Evolutionary conservation across 2,888 invertebrate genomes (phyloP).

Genomic region (Sepiola atlantica): DNA sequence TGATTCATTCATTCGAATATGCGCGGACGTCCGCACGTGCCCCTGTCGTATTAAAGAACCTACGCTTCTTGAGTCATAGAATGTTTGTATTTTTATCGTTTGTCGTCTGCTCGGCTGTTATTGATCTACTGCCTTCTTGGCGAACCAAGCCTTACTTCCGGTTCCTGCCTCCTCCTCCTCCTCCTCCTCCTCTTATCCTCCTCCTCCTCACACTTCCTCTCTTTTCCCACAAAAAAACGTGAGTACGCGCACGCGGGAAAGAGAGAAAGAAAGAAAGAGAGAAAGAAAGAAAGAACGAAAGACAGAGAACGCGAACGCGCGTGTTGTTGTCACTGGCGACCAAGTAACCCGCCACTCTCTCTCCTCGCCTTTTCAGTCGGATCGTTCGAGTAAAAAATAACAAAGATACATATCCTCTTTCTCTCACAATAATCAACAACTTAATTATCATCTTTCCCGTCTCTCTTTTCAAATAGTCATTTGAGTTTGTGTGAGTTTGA

Average conservation of each 20-base stretch:
- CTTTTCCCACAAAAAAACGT: background rate
- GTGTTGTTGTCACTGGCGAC: background rate
- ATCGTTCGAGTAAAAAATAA: background rate
- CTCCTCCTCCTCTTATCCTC: background rate
- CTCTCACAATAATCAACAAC: too few species aligned
- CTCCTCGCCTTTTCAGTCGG: background rate
- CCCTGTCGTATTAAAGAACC: too few species aligned
- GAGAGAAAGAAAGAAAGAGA: background rate
- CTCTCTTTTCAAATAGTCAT: too few species aligned
- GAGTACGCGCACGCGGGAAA: background rate
- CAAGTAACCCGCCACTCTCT: background rate
- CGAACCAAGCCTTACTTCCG: constrained; percentile 38
- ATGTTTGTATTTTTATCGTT: background rate
- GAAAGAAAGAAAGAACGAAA: background rate
- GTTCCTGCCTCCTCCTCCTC: background rate
- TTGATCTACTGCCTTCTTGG: background rate
- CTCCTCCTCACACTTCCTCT: background rate
- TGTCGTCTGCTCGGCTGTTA: background rate
- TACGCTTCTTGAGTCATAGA: background rate
- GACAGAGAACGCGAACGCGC: background rate
- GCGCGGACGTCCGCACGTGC: too few species aligned
- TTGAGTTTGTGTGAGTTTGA: too few species aligned
- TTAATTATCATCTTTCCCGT: too few species aligned
- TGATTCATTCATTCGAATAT: too few species aligned
- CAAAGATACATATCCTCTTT: too few species aligned